Evolutionary conservation across 2,888 invertebrate species (phyloP), one percentile per base, ranked within the genome.

Genomic region (Aethes cnicana): DNA sequence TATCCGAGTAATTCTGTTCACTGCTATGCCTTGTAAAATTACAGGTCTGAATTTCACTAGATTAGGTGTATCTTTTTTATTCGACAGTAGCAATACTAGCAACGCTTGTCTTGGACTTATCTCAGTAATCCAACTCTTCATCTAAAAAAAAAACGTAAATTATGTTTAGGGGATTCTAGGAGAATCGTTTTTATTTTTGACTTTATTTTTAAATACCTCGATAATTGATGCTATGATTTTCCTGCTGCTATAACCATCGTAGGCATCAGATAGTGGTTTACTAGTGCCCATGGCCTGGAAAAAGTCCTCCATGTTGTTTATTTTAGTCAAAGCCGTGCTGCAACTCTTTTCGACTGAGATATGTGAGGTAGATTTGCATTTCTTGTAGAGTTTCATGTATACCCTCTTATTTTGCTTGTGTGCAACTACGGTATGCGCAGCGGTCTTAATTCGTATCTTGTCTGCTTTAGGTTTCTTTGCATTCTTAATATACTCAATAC

Each of bases 21-120:
- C 74, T 5, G 88, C 86, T 33, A 88, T 87, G 0, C 81, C 88
- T 63, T 88, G 88, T 17, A 88, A 64, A 17, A 88, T 53, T 9
- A 86, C 56, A 0, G 77, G 70, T 30, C 78, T 66, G 49, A 78
- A 84, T 9, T 80, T 70, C 21, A 76, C 61, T 49, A 86, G 66
- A 61, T 77, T 84, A 0, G 72, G 59, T 0, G 84, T 81, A 25
- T 85, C 83, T 58, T 84, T 87, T 58, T 88, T 87, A 64, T 82
- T 87, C 5, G 64, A 62, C 20, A 88, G 61, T 56, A 88, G 63
- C 26, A 88, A 63, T 23, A 86, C 55, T 41, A 88, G 58, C 18
- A 88, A 56, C 1, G 85, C 86, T 59, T 88, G 88, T 37, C 63
- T 70, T 25, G 82, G 74, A 54, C 68, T 84, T 35, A 88, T 80